These are phyloP conservation scores for Drosophila borealis DNA, from an alignment of 2,888 invertebrate species.

Conservation along the genomic window DNA sequence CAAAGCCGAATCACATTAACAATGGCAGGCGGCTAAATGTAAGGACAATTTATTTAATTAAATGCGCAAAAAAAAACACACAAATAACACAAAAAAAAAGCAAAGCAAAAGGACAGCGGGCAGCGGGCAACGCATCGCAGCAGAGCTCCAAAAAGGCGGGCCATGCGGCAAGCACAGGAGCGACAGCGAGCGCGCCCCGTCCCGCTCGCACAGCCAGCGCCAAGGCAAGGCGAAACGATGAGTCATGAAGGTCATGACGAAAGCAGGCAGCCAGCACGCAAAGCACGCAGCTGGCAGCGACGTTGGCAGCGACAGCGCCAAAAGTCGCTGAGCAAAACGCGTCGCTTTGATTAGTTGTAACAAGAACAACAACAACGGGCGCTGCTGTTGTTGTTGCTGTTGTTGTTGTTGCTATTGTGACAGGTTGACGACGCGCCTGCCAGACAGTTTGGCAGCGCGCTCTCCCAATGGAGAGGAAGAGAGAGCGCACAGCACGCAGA, in stretches of 20 bases:
- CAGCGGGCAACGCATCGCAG: constrained; percentile 5
- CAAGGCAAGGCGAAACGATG: constrained; percentile 78
- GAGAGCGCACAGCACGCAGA: background rate
- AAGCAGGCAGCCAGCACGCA: constrained; percentile 57
- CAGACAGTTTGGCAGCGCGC: constrained; percentile 78
- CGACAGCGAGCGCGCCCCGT: constrained; percentile 32
- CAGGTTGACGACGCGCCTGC: constrained; percentile 71
- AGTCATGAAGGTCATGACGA: constrained; percentile 86
- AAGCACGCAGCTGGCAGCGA: constrained; percentile 24
- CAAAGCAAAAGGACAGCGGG: constrained; percentile 30
- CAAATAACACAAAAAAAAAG: constrained; percentile 18
- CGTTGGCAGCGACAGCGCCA: constrained; percentile 42
- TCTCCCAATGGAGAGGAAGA: constrained; percentile 24
- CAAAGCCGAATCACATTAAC: constrained; percentile 41
- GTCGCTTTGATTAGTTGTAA: constrained; percentile 70
- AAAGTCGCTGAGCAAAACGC: constrained; percentile 57
- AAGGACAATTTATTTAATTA: constrained; percentile 78
- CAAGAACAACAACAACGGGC: constrained; percentile 31
- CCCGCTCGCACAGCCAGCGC: constrained; percentile 24
- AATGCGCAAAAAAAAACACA: constrained; percentile 64
- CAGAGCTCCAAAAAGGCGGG: constrained; percentile 51
- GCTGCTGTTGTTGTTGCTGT: constrained; percentile 17
- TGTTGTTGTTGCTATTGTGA: constrained; percentile 42
- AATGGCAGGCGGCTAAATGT: constrained; percentile 55
- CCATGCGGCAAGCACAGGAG: constrained; percentile 30